Conservation (phyloP, 2,113 vertebrate genomes). For the Sinocyclocheilus maitianheensis region DNA sequence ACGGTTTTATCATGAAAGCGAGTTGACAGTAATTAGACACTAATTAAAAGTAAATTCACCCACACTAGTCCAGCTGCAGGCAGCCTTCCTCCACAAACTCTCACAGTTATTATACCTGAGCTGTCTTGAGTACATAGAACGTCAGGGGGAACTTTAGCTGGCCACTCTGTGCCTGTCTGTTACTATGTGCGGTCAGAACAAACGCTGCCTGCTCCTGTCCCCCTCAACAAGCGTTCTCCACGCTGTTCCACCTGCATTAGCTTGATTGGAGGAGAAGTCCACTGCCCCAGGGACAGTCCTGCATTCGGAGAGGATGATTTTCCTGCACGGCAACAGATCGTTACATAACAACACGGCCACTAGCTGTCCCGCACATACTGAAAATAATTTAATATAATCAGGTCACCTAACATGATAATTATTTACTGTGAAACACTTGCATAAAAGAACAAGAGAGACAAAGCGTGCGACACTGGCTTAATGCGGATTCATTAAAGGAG, state of each 20-base stretch:
- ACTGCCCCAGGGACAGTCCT: slow-evolving; percentile 3
- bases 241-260: slow-evolving; percentile 25
- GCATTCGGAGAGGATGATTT: neutral
- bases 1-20: slow-evolving; percentile 14
- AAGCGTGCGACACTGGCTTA: too few species aligned
- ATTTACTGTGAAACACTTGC: too few species aligned
- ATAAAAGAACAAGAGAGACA: too few species aligned
- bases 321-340: slow-evolving; percentile 25
- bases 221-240: slow-evolving; percentile 8
- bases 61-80: slow-evolving; percentile 26
- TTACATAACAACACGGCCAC: slow-evolving; percentile 12
- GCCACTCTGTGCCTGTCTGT: slow-evolving; percentile 21
- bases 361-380: too few species aligned
- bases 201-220: slow-evolving; percentile 1
- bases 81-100: neutral
- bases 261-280: slow-evolving; percentile 37
- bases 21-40: slow-evolving; percentile 49
- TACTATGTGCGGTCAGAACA: neutral
- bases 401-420: too few species aligned
- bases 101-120: slow-evolving; percentile 7
- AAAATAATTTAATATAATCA: too few species aligned
- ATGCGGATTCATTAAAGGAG: slow-evolving; percentile 62
- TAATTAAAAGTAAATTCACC: slow-evolving; percentile 52
- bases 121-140: neutral
- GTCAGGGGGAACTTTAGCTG: neutral